Conservation (phyloP, 2,113 vertebrate genomes). For the Verasper variegatus region DNA sequence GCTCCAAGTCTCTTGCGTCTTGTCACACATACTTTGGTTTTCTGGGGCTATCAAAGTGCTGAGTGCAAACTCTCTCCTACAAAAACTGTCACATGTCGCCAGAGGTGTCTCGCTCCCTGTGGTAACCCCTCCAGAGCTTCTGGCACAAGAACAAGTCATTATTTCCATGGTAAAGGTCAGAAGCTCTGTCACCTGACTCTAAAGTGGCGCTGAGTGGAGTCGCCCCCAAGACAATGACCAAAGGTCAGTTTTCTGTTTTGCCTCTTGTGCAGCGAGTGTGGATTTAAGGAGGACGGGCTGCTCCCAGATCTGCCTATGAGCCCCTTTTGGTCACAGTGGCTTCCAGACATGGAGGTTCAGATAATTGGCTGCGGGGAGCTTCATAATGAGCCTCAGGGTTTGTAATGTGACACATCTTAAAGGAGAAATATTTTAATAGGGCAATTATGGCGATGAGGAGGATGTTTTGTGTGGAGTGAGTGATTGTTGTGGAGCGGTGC, state of each 20-base stretch:
- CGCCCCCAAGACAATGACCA: conserved; percentile 72
- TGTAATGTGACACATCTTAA: conserved; percentile 80
- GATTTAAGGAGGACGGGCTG: conserved; percentile 54
- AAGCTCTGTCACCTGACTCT: conserved; percentile 75
- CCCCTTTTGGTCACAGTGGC: conserved; percentile 54
- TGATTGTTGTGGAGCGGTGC: conserved; percentile 69
- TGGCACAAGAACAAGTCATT: conserved; percentile 81
- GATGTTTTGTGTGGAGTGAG: conserved; percentile 72
- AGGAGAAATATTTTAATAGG: conserved; percentile 77
- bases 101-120: conserved; percentile 74
- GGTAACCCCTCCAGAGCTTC: conserved; percentile 65
- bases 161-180: conserved; percentile 82
- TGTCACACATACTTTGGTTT: conserved; percentile 78
- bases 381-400: conserved; percentile 75
- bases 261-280: conserved; percentile 42
- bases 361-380: conserved; percentile 79
- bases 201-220: conserved; percentile 71
- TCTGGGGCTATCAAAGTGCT: conserved; percentile 76
- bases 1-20: conserved; percentile 65
- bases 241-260: conserved; percentile 77
- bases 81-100: conserved; percentile 77
- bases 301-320: conserved; percentile 68
- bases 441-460: conserved; percentile 73
- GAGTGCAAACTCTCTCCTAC: conserved; percentile 74
- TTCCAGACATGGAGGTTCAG: conserved; percentile 67